Conservation (phyloP, 2,113 vertebrate genomes). For the Ochotona curzoniae region DNA sequence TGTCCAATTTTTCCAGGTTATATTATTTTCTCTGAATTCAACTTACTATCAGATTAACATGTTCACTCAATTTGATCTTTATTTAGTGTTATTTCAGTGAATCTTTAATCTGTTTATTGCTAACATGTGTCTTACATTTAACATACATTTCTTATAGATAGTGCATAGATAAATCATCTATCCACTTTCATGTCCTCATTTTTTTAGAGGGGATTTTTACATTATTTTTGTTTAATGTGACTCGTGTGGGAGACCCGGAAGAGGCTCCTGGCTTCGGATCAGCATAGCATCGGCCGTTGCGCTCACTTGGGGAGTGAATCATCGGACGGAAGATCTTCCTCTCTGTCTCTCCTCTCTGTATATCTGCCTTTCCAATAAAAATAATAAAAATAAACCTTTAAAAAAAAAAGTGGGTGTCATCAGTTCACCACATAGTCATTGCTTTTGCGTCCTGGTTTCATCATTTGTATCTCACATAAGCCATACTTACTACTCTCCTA, state of each 20-base stretch:
- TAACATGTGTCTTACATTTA: neutral
- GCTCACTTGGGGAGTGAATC: no score
- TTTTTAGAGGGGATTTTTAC: slow-evolving; percentile 31
- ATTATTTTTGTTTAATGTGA: slow-evolving; percentile 3
- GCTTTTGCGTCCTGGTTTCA: neutral
- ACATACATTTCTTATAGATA: neutral
- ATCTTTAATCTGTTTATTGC: neutral
- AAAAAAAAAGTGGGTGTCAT: neutral
- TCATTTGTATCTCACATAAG: slow-evolving; percentile 14
- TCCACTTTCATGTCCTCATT: neutral
- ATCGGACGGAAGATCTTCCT: no score
- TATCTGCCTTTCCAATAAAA: no score
- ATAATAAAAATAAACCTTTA: no score
- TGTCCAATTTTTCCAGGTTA: neutral
- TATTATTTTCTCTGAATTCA: neutral
- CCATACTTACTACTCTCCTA: neutral
- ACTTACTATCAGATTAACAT: neutral
- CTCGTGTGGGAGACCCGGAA: no score
- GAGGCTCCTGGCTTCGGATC: no score
- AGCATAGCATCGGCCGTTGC: no score
- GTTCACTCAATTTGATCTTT: neutral
- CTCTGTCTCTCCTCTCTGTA: no score
- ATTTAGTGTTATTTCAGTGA: neutral
- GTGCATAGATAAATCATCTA: neutral
- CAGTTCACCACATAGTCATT: neutral